A percentile compares a stretch with the other conserved stretches of the same genome.
phyloP scores from a whole-genome alignment of 1,140 invertebrate genomes.

The Psilanteris sp. region DNA sequence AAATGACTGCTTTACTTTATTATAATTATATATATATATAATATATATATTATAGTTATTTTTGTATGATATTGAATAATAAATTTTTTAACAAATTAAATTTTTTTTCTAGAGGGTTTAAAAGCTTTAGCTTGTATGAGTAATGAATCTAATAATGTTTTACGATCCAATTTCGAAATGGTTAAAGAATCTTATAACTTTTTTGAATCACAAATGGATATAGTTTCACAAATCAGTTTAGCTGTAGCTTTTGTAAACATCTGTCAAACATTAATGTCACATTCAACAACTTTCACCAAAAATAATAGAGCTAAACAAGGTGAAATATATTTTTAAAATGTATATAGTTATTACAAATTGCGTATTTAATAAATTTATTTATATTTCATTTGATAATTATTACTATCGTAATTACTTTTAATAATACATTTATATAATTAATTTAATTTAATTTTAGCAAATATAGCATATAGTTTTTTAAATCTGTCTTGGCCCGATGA shows the following conservation, averaged over 20 bases:
- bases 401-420: too few species aligned
- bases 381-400: too few species aligned
- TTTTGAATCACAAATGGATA: constrained; percentile 72
- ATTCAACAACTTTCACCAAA: constrained; percentile 68
- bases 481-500: constrained; percentile 72
- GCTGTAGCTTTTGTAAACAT: constrained; percentile 72
- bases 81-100: too few species aligned
- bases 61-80: too few species aligned
- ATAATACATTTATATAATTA: too few species aligned
- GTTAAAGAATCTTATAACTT: constrained; percentile 74
- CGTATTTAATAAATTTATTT: too few species aligned
- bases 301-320: constrained; percentile 71
- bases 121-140: constrained; percentile 67
- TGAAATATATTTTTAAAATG: too few species aligned
- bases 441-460: constrained; percentile 66
- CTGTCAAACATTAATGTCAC: constrained; percentile 73
- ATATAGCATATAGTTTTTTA: constrained; percentile 73
- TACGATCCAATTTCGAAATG: constrained; percentile 72
- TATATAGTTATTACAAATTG: too few species aligned
- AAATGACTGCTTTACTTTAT: too few species aligned
- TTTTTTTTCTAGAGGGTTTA: constrained; percentile 70
- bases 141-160: constrained; percentile 60
- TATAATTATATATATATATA: too few species aligned
- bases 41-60: too few species aligned
- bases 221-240: constrained; percentile 72